Percentiles rank a stretch among this genome's conserved stretches.
Evolutionary conservation across 2,888 invertebrate species (phyloP).

Genomic region (Gasteruption jaculator): DNA sequence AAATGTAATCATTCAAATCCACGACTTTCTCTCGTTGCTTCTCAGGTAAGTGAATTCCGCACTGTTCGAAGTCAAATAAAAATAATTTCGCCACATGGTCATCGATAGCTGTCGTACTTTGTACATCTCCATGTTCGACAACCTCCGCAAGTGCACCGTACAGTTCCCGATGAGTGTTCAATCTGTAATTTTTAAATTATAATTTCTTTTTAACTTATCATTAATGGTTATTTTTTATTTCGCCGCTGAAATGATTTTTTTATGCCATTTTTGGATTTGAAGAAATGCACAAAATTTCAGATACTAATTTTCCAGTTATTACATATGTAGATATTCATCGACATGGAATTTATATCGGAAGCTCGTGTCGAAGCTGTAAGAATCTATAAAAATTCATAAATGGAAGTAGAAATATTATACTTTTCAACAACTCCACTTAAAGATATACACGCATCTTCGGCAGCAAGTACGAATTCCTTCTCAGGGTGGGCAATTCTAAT

Average conservation of each 20-base stretch:
- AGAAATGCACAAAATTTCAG: neutral
- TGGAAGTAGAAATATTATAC: constrained; percentile 49
- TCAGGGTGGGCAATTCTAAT: constrained; percentile 90
- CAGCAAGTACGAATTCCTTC: constrained; percentile 69
- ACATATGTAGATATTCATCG: constrained; percentile 6
- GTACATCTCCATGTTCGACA: constrained; percentile 65
- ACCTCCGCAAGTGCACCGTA: constrained; percentile 74
- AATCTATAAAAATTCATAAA: neutral
- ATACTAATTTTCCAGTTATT: neutral
- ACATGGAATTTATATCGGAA: constrained; percentile 8
- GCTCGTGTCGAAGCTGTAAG: too few species aligned
- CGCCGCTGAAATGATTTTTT: constrained; percentile 3
- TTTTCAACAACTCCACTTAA: constrained; percentile 92
- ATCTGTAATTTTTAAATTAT: constrained; percentile 54
- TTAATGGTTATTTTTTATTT: neutral
- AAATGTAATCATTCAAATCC: constrained; percentile 77
- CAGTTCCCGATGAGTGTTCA: constrained; percentile 85
- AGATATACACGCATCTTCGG: constrained; percentile 83
- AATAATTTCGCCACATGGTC: constrained; percentile 84
- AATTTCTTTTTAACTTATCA: too few species aligned
- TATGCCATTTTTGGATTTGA: constrained; percentile 2
- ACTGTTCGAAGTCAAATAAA: constrained; percentile 95
- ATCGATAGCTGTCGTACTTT: constrained; percentile 69
- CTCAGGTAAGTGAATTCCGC: constrained; percentile 90
- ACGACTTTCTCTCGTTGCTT: constrained; percentile 72